Evolutionary conservation across 2,888 invertebrate species (phyloP).

Genomic region (Harpagoxenus sublaevis): DNA sequence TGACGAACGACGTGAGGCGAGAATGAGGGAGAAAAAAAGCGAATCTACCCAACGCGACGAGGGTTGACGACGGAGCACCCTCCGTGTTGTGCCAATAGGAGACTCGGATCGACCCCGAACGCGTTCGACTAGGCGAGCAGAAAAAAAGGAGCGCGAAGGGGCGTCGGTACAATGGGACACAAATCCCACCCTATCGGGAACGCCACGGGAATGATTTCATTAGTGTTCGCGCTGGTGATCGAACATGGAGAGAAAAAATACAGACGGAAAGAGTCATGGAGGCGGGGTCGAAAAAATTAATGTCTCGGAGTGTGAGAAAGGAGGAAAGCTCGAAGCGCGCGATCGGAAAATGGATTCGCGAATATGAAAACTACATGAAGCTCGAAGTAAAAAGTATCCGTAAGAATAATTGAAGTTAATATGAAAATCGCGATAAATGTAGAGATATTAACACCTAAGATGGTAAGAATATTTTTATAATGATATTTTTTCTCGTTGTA

Average conservation of each 20-base stretch:
- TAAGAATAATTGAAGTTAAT: neutral
- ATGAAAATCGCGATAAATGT: neutral
- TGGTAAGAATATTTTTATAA: neutral
- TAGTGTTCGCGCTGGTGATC: conserved; percentile 75
- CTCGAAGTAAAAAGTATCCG: neutral
- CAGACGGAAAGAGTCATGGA: conserved; percentile 55
- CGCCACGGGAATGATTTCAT: conserved; percentile 83
- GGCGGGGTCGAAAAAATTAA: conserved; percentile 54
- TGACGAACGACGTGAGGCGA: conserved; percentile 29
- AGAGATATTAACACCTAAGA: neutral
- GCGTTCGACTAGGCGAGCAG: conserved; percentile 62
- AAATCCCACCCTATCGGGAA: conserved; percentile 78
- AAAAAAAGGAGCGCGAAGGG: conserved; percentile 66
- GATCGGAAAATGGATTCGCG: conserved; percentile 30
- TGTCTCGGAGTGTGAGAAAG: neutral
- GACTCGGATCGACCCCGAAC: conserved; percentile 68
- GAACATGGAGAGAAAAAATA: conserved; percentile 68
- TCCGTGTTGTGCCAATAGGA: conserved; percentile 80
- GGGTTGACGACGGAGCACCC: conserved; percentile 60
- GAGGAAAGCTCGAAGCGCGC: neutral
- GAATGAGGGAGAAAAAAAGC: conserved; percentile 31
- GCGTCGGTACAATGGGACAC: conserved; percentile 71
- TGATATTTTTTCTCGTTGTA: neutral
- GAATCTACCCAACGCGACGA: conserved; percentile 47
- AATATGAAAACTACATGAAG: conserved; percentile 1